These are phyloP conservation scores for Zingel zingel DNA, from an alignment of 2,113 vertebrate species.

Conservation along the genomic window DNA sequence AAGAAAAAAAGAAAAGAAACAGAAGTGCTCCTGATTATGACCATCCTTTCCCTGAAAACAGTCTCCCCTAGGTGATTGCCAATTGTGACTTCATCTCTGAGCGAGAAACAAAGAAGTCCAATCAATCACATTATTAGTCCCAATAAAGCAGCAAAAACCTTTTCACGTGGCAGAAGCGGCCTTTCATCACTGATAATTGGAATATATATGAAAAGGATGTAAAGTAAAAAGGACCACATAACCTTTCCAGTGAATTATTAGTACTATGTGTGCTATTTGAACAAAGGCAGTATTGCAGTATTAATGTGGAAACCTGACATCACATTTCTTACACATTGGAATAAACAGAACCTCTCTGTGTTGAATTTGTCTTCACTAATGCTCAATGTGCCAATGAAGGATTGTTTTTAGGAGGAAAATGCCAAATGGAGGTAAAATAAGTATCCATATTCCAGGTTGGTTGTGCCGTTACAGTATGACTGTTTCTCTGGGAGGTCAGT, in stretches of 20 bases:
- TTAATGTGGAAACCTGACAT: conserved; percentile 16
- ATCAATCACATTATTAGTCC: conserved; percentile 52
- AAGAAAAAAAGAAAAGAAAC: not conserved
- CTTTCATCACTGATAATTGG: conserved; percentile 65
- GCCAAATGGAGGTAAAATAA: not conserved
- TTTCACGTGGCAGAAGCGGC: conserved; percentile 51
- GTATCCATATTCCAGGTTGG: conserved; percentile 2
- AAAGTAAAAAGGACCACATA: conserved; percentile 31
- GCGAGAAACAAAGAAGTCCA: conserved; percentile 40
- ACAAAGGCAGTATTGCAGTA: conserved; percentile 17
- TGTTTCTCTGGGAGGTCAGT: conserved; percentile 65
- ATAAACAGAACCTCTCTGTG: not conserved
- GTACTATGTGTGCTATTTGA: conserved; percentile 16
- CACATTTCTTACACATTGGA: not conserved
- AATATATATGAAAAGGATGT: conserved; percentile 44
- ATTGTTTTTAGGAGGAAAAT: not conserved
- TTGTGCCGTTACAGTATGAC: conserved; percentile 30
- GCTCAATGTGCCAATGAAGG: not conserved
- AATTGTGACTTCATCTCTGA: conserved; percentile 30
- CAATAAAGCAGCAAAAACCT: conserved; percentile 51
- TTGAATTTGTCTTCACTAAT: conserved; percentile 3
- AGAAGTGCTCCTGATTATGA: conserved; percentile 13
- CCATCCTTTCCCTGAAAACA: conserved; percentile 11
- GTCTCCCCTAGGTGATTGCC: conserved; percentile 8
- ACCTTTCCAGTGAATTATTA: conserved; percentile 58